These are phyloP conservation scores for Campaea margaritaria DNA, from an alignment of 2,888 invertebrate genomes.

Conservation along the genomic window DNA sequence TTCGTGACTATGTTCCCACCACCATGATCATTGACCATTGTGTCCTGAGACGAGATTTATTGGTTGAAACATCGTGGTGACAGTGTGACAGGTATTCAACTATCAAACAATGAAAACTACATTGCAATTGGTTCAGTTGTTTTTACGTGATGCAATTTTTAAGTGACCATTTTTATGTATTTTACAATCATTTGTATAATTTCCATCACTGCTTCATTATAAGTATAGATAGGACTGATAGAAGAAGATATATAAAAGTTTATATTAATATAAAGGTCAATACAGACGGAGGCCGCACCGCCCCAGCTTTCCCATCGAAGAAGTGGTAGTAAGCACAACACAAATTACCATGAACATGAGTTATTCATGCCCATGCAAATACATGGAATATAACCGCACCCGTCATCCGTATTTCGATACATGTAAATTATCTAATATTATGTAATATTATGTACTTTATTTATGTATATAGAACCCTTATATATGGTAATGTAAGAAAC, in stretches of 20 bases:
- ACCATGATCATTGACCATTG: no score
- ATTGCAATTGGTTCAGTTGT: no score
- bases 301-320: slow-evolving; percentile 54
- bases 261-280: slow-evolving; percentile 19
- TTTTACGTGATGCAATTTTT: no score
- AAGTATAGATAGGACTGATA: no score
- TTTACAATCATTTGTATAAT: no score
- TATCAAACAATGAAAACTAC: no score
- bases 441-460: slow-evolving; percentile 27
- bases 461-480: slow-evolving; percentile 21
- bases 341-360: slow-evolving; percentile 64
- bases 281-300: slow-evolving; percentile 44
- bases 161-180: no score
- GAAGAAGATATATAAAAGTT: background rate
- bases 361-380: slow-evolving; percentile 66
- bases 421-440: slow-evolving; percentile 31
- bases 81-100: no score
- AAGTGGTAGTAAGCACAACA: slow-evolving; percentile 62
- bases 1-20: no score
- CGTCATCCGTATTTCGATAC: slow-evolving; percentile 23
- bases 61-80: no score
- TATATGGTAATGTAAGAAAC: slow-evolving; percentile 18
- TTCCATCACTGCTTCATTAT: no score
- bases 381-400: slow-evolving; percentile 36
- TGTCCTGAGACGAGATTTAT: no score